Conservation (phyloP, 2,113 vertebrate genomes). For the Pyxicephalus adspersus region DNA sequence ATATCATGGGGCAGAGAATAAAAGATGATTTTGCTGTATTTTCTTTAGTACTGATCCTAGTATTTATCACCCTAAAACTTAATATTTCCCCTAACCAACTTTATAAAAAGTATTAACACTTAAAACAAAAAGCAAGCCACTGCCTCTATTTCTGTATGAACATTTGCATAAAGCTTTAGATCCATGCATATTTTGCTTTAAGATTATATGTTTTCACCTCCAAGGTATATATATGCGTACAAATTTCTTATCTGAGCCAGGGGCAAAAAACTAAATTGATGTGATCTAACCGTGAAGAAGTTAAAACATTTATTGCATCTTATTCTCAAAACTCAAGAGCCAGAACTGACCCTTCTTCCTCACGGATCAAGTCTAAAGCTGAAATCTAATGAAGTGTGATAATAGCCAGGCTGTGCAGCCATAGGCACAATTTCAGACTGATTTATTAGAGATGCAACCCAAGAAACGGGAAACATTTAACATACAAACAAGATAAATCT, state of each 20-base stretch:
- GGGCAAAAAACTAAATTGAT: constrained; percentile 6
- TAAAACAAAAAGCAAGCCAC: too few relatives aligned
- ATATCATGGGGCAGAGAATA: too few relatives aligned
- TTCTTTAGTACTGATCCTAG: too few relatives aligned
- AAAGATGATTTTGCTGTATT: too few relatives aligned
- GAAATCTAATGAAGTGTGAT: constrained; percentile 21
- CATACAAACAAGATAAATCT: not conserved
- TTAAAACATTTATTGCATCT: constrained; percentile 20
- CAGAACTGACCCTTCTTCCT: constrained; percentile 22
- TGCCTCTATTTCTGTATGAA: too few relatives aligned
- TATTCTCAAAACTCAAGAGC: not conserved
- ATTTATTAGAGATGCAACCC: not conserved
- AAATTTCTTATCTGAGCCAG: not conserved
- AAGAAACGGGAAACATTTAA: not conserved
- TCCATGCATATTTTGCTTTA: too few relatives aligned
- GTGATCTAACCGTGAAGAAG: constrained; percentile 2
- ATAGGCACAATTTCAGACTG: not conserved
- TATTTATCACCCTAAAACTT: too few relatives aligned
- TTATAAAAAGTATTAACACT: too few relatives aligned
- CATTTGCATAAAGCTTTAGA: too few relatives aligned
- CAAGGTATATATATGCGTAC: too few relatives aligned
- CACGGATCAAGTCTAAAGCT: constrained; percentile 23
- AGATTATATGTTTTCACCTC: too few relatives aligned
- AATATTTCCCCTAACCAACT: too few relatives aligned
- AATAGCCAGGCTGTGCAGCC: constrained; percentile 8